Percentiles rank a stretch among this genome's conserved stretches.
phyloP scores from a whole-genome alignment of 2,113 vertebrate species.

The Pedetes capensis region DNA sequence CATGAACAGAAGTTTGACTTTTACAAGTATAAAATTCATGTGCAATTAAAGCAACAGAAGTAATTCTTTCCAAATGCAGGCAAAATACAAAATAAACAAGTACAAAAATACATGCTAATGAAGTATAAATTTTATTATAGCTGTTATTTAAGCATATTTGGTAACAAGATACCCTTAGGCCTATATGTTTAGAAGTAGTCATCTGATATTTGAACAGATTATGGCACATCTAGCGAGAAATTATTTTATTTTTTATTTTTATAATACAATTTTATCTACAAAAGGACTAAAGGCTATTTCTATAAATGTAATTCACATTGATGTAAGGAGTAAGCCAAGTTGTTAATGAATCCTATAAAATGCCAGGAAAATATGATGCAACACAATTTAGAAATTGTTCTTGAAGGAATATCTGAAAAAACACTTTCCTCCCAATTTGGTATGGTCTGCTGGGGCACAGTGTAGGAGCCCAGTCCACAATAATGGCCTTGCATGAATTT shows the following conservation, averaged over 20 bases:
- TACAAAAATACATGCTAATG: neutral
- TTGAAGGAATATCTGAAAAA: neutral
- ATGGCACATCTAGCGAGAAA: neutral
- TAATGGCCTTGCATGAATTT: neutral
- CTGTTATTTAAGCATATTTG: neutral
- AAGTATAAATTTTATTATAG: neutral
- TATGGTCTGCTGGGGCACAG: neutral
- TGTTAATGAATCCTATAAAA: neutral
- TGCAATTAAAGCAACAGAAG: neutral
- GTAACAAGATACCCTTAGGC: rapidly evolving
- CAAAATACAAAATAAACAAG: neutral
- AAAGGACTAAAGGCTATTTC: neutral
- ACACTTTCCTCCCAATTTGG: neutral
- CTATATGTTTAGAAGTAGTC: neutral
- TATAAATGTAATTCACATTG: neutral
- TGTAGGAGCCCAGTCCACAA: neutral
- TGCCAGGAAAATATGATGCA: neutral
- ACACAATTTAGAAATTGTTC: neutral
- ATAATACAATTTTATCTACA: neutral
- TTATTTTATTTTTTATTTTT: neutral
- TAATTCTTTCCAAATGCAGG: neutral
- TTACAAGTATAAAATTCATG: neutral
- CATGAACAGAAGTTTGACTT: conserved; percentile 7
- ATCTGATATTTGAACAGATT: neutral
- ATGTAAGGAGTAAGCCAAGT: neutral